Percentiles rank a stretch among this genome's conserved stretches.
These are phyloP conservation scores for Numida meleagris DNA, from an alignment of 2,113 vertebrate species.

Conservation along the genomic window DNA sequence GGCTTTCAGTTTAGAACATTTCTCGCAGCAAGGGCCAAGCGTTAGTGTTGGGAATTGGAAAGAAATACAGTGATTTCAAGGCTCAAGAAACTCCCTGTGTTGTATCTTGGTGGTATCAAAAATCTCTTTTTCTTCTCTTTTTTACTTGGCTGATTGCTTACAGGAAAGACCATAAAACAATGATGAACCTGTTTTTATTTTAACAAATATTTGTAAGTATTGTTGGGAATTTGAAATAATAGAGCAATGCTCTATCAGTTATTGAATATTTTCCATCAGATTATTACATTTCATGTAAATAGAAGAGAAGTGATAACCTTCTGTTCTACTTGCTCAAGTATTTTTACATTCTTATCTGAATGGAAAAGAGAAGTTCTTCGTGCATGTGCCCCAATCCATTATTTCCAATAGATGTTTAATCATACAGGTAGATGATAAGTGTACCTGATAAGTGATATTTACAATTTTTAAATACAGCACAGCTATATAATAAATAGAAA, in stretches of 20 bases:
- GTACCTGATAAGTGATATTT: background rate
- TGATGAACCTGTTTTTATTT: background rate
- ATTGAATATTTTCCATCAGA: background rate
- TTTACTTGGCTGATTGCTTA: background rate
- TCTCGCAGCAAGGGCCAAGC: background rate
- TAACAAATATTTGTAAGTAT: background rate
- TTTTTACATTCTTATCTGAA: background rate
- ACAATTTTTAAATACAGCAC: background rate
- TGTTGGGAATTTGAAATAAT: background rate
- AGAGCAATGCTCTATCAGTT: background rate
- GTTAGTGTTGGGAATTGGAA: background rate
- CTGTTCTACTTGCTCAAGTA: background rate
- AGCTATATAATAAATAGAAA: background rate
- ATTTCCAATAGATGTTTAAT: background rate
- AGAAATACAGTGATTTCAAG: background rate
- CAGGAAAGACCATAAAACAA: background rate
- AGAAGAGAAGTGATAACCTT: background rate
- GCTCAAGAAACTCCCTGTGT: background rate
- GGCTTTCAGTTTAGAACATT: slow-evolving; percentile 31
- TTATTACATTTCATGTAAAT: background rate
- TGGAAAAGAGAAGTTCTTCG: background rate
- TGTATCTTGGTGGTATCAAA: background rate
- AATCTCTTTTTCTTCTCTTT: background rate
- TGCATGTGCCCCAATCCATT: background rate
- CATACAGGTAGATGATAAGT: background rate